Evolutionary conservation across 2,797 vertebrate genomes (phyloP), one percentile per base, ranked within the genome.

Genomic region (Allobates femoralis): DNA sequence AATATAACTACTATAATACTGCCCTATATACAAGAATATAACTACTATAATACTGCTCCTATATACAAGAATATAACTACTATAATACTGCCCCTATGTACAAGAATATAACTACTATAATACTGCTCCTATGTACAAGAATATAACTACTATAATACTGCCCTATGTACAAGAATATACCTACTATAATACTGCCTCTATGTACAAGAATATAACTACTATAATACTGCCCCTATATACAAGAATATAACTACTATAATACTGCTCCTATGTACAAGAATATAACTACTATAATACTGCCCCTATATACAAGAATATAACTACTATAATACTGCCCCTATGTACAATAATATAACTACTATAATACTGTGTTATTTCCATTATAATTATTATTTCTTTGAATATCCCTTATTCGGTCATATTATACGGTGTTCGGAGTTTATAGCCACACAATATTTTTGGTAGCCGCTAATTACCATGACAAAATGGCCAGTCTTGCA

Each of bases 391-490:
- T 8, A 28, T 6, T 34, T 3, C 62, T 66, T 66, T 16, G 5
- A 32, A 16, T 16, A 15, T 6, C 64, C 21, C 32, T 71, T 11
- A 23, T 21, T 34, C 19, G 28, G 46, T 53, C 0, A 10, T 30
- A 19, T 26, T 26, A 23, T 32, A 69, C 30, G 0, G 16, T 3
- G 23, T 34, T 16, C 3, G 50, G 46, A 7, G 34, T 50, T 74
- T 50, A 32, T 41, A 5, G 5, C 55, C 75, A 58, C 41, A 71
- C 46, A 74, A 60, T 66, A 62, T 86, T 77, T 76, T 11, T 67
- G 19, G 23, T 62, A 55, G 69, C 58, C 64, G 21, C 41, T 50
- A 76, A 86, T 81, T 81, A 81, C 76, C 50, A 64, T 32, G 28
- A 56, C 14, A 79, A 23, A 56, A n/a, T 79, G 12, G 58, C 73